Base-by-base conservation (phyloP, 2,888 invertebrate species). In the Eupelmus urozonus region DNA sequence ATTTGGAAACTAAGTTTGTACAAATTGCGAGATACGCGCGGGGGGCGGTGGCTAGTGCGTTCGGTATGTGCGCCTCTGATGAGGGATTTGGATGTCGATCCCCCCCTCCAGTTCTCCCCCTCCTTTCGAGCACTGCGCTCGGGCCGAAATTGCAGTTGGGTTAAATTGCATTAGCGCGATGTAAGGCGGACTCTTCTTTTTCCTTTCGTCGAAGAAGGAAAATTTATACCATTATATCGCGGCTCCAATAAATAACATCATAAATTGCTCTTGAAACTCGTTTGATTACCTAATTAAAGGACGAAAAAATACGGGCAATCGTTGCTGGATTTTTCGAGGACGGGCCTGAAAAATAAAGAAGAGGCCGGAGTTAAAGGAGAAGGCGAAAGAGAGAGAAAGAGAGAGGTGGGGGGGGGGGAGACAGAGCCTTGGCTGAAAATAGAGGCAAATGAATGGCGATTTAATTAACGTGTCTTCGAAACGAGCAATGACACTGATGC, bases 401-500 rank as follows among this genome's bases (percentile, higher is more conserved):
- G 62, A 27, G 40, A 25, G 63, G 18, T 13, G 29, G 18, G 42
- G 3, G 45, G 9, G 9, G 4, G 57, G 42, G 18, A 25, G 16
- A n/a, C 18, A 34, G 9, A 13, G n/a, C 18, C 18, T 59, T 45
- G 9, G 34, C 59, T 20, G 23, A 53, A 77, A 40, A 62, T 42
- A 66, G 42, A 57, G 49, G 59, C 63, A 27, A 55, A 78, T 18
- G 60, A 69, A 72, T 45, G 65, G 80, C 74, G 63, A 81, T 79
- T 81, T 79, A 81, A 81, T 81, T 81, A 79, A 81, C 79, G 79
- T 77, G 79, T 81, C 81, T 77, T 59, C 42, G 59, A 67, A 77
- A 81, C 77, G 79, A 81, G 79, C 75, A 77, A 57, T 63, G 81
- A 79, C 79, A 81, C 79, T 81, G 81, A 81, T 75, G 81, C 79